Conservation (phyloP, 2,888 invertebrate genomes). For the Phaedon cochleariae region DNA sequence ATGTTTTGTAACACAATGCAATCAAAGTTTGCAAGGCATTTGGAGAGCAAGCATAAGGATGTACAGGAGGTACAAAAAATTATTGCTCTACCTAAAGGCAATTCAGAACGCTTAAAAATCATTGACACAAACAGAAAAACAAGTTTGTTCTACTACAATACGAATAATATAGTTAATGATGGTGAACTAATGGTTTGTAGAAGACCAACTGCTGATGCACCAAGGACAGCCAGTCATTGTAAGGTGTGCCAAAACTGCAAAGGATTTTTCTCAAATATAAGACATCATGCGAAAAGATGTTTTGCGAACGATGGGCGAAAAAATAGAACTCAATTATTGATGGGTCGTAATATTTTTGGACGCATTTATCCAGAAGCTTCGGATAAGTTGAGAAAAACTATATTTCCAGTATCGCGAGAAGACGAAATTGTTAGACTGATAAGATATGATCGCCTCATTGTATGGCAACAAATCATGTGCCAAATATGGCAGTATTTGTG, state of each 20-base stretch:
- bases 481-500: conserved; percentile 27
- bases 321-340: conserved; percentile 24
- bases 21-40: too few species aligned
- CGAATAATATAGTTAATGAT: too few species aligned
- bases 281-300: conserved; percentile 36
- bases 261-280: conserved; percentile 39
- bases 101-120: too few species aligned
- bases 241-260: conserved; percentile 40
- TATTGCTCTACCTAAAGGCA: too few species aligned
- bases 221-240: conserved; percentile 29
- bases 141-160: too few species aligned
- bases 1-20: too few species aligned
- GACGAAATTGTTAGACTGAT: conserved; percentile 38
- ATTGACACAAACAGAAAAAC: too few species aligned
- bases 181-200: conserved; percentile 15
- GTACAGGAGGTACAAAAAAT: too few species aligned
- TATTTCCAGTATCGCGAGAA: conserved; percentile 40
- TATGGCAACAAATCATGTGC: conserved; percentile 34
- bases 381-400: conserved; percentile 18
- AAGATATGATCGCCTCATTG: conserved; percentile 41
- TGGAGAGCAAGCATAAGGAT: too few species aligned
- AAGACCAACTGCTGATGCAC: conserved; percentile 6
- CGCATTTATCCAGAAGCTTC: conserved; percentile 31
- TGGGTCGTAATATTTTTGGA: conserved; percentile 29
- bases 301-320: conserved; percentile 27